Evolutionary conservation across 2,888 invertebrate genomes (phyloP), one percentile per base, ranked within the genome.

Genomic region (Troides helena): DNA sequence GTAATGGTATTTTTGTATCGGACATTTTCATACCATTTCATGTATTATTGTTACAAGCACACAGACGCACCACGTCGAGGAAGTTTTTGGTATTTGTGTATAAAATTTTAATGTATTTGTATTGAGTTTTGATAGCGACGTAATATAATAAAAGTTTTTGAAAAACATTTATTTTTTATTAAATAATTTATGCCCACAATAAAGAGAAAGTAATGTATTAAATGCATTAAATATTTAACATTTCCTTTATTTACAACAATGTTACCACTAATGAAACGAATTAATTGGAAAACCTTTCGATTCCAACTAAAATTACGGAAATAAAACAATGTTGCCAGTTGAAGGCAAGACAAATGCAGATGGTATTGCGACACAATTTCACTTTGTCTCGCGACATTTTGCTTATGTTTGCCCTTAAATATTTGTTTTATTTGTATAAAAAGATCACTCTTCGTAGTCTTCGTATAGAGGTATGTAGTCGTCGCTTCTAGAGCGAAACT

Each of bases 401-500:
- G 10, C 10, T 39, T 39, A 21, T 39, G 10, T 39, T 39, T 39
- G 10, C 10, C 10, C 10, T 39, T 39, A 10, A 39, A 7, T 39
- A 39, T 10, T 10, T 39, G 5, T 39, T 39, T 39, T 53, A 18
- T 5, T 53, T 53, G 1, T 53, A 53, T 30, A 57, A 57, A 57
- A n/a, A 21, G 10, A 62, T 78, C 76, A 85, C 64, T 88, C 84
- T 50, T 88, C 87, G 73, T 88, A 89, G 23, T 91, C 90, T 64
- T 88, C 87, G 75, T 88, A 90, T 18, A 89, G 75, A n/a, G 90
- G 85, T 76, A 87, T 81, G 71, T 88, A 88, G 69, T 88, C 87
- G 59, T 91, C 91, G 71, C 85, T 89, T 72, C 89, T 84, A 0
- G 88, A 85, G 70, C 82, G 81, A 1, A 92, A 74, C 70, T 92